A percentile compares a stretch with the other conserved stretches of the same genome.
Conservation (phyloP, 2,797 vertebrate genomes). For the Poecile montanus region DNA sequence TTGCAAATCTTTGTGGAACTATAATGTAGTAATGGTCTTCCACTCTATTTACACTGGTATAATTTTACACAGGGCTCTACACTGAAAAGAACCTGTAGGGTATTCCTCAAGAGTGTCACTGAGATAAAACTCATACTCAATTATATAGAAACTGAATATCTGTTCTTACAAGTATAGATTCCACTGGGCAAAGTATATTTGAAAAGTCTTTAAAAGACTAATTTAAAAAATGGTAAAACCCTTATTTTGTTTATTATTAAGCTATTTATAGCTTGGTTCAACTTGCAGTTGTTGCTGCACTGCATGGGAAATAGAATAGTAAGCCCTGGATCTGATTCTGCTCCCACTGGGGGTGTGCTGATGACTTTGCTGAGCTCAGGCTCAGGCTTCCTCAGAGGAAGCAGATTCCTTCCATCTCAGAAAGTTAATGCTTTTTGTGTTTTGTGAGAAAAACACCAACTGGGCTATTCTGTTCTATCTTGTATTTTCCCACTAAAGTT, state of each 20-base stretch:
- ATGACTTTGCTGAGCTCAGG: neutral
- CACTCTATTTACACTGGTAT: neutral
- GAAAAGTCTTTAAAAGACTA: neutral
- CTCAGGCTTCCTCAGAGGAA: neutral
- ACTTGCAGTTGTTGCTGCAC: neutral
- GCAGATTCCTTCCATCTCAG: neutral
- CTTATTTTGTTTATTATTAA: neutral
- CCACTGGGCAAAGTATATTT: neutral
- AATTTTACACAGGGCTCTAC: neutral
- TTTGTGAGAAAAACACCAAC: neutral
- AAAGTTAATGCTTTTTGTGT: neutral
- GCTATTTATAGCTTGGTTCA: neutral
- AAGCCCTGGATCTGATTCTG: neutral
- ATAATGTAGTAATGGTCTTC: neutral
- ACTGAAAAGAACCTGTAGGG: neutral
- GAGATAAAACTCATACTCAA: neutral
- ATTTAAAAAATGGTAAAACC: neutral
- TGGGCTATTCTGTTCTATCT: neutral
- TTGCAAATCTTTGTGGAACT: slow-evolving; percentile 7
- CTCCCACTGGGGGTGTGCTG: neutral
- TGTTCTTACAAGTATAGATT: neutral
- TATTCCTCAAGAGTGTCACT: neutral
- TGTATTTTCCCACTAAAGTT: neutral
- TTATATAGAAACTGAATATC: neutral
- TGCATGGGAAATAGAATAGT: neutral